Evolutionary conservation across 2,888 invertebrate species (phyloP).

Genomic region (Agrilus mali): DNA sequence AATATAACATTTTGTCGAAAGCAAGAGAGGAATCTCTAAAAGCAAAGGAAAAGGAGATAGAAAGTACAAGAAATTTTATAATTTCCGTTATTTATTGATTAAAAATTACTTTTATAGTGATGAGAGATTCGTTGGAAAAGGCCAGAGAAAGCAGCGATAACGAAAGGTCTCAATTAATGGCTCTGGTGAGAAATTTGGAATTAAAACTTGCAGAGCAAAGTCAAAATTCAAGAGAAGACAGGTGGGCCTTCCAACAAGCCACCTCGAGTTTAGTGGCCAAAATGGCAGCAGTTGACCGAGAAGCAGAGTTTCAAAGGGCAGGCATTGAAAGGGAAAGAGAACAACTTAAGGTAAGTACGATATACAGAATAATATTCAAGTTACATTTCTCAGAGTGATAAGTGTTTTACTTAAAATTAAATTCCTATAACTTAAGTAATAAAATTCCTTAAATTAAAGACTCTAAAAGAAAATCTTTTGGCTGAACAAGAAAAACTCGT

Average conservation of each 20-base stretch:
- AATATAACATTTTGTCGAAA: slow-evolving; percentile 34
- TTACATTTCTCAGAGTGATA: too few relatives aligned
- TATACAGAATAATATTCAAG: not conserved
- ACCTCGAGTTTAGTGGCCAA: slow-evolving; percentile 47
- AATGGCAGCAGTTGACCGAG: slow-evolving; percentile 46
- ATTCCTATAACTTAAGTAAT: too few relatives aligned
- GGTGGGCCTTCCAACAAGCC: slow-evolving; percentile 43
- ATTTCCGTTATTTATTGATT: not conserved
- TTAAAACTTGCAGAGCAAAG: slow-evolving; percentile 45
- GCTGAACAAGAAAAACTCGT: slow-evolving; percentile 46
- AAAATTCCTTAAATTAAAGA: slow-evolving; percentile 20
- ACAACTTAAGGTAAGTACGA: slow-evolving; percentile 42
- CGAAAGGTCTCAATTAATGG: slow-evolving; percentile 42
- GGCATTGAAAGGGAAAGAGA: slow-evolving; percentile 45
- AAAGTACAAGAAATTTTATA: slow-evolving; percentile 26
- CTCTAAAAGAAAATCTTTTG: slow-evolving; percentile 42
- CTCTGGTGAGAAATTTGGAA: slow-evolving; percentile 42
- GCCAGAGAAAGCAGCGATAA: slow-evolving; percentile 42
- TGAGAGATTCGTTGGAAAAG: slow-evolving; percentile 41
- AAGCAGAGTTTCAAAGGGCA: slow-evolving; percentile 44
- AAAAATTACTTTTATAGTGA: slow-evolving; percentile 32
- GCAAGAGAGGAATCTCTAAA: slow-evolving; percentile 39
- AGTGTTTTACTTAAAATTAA: too few relatives aligned
- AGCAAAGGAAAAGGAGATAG: slow-evolving; percentile 42
- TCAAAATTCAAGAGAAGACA: slow-evolving; percentile 32